These are phyloP conservation scores for Onychostruthus taczanowskii DNA, from an alignment of 2,113 vertebrate genomes.

Conservation along the genomic window DNA sequence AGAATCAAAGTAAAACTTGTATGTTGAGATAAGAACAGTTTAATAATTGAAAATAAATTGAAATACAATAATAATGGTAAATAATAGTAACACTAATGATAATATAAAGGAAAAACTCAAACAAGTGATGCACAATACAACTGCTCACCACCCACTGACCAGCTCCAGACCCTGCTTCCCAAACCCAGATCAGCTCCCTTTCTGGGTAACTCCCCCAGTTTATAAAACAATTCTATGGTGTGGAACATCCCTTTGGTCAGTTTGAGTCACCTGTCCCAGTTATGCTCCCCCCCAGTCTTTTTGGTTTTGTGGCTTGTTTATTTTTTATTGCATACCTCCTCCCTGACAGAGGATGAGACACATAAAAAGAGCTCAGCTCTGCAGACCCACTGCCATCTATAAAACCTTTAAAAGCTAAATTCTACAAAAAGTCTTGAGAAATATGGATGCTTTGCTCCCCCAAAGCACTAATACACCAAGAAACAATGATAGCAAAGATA, in stretches of 20 bases:
- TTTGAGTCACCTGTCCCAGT: neutral
- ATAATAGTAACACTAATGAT: neutral
- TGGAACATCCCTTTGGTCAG: neutral
- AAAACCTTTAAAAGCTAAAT: neutral
- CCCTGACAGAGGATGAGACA: neutral
- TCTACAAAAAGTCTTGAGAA: neutral
- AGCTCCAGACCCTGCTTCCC: accelerated
- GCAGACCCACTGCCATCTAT: neutral
- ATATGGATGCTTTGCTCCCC: neutral
- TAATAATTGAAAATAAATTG: neutral
- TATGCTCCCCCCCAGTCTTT: neutral
- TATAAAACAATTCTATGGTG: neutral
- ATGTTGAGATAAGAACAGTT: neutral
- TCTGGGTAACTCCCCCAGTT: neutral
- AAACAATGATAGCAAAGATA: neutral
- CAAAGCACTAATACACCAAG: neutral
- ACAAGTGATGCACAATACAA: neutral
- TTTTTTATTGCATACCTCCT: neutral
- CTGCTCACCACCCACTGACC: neutral
- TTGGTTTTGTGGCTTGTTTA: neutral
- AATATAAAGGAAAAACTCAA: neutral
- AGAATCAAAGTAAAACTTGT: neutral
- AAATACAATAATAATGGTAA: neutral
- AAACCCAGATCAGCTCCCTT: neutral
- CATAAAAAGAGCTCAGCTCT: neutral